Evolutionary conservation across 1,140 invertebrate species (phyloP), one percentile per base, ranked within the genome.

Genomic region (Apocrypta bakeri): DNA sequence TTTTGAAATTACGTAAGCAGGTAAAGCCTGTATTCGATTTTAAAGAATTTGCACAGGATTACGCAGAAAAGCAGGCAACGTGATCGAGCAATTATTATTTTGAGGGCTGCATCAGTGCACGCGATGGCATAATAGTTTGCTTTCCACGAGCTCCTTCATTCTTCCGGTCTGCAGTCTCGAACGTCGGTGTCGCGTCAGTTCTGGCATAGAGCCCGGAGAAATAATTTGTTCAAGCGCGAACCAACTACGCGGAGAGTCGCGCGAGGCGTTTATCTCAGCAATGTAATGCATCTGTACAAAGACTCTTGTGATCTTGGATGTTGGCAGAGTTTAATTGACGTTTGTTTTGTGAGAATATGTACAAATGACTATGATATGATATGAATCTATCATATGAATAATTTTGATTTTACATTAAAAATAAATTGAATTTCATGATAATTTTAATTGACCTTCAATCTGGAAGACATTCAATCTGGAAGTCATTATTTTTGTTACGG

Each of bases 181-280:
- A 63, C 33, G 74, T 37, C 56, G 33, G 21, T 21, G 74, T 79
- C 79, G 83, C 78, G 78, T 85, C 85, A 85, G 84, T 75, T 75
- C 82, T 85, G 84, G 85, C 85, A 79, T 69, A 48, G 48, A 72
- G 85, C 84, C 85, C 81, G 81, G 84, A 83, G 80, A 86, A 86
- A 86, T 85, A 84, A 84, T 84, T 85, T 83, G 68, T 48, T 81
- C 83, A 33, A 40, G 12, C 14, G 79, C 27, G 14, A 9, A 17
- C 74, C 29, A 27, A 71, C 68, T 29, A 37, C 14, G 68, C 68
- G 27, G 14, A n/a, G 4, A 37, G 9, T 24, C 64, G 12, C 56
- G 56, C 56, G 11, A n/a, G n/a, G n/a, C 21, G 48, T 56, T 56
- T 66, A 14, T 21, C 24, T 66, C 24, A 1, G 61, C 61, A n/a